These are phyloP conservation scores for Bilobella aurantiaca DNA, from an alignment of 1,140 invertebrate genomes.

Conservation along the genomic window DNA sequence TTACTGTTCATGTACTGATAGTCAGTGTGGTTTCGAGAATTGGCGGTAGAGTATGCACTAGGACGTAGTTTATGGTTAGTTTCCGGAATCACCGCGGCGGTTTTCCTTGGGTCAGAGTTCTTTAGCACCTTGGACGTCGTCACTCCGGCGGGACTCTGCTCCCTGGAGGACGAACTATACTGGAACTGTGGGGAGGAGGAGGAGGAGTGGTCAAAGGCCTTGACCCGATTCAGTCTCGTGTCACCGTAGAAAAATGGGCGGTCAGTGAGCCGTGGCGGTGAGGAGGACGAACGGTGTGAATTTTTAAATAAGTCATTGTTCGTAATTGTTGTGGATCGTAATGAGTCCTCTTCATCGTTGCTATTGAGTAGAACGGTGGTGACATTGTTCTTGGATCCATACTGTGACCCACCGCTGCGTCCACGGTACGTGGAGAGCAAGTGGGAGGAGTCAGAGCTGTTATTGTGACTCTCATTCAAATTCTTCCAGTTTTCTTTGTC, in stretches of 20 bases:
- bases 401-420: conserved; percentile 21
- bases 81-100: no score
- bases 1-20: conserved; percentile 6
- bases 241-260: background rate
- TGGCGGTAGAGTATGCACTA: no score
- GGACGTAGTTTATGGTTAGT: no score
- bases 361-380: conserved; percentile 29
- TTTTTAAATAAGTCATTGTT: background rate
- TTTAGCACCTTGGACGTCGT: background rate
- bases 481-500: conserved; percentile 11
- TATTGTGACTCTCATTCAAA: conserved; percentile 46
- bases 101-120: background rate
- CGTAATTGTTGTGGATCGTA: conserved; percentile 3
- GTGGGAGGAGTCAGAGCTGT: conserved; percentile 36
- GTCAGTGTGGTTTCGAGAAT: background rate
- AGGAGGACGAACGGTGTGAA: background rate
- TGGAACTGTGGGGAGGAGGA: background rate
- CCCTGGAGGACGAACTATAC: conserved; percentile 1
- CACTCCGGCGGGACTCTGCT: background rate
- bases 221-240: background rate
- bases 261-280: background rate
- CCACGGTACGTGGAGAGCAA: conserved; percentile 49
- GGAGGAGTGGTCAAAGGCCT: background rate
- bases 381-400: conserved; percentile 36
- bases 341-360: conserved; percentile 27